These are phyloP conservation scores for Lepidonotus clava DNA, from an alignment of 2,888 invertebrate species.

Conservation along the genomic window DNA sequence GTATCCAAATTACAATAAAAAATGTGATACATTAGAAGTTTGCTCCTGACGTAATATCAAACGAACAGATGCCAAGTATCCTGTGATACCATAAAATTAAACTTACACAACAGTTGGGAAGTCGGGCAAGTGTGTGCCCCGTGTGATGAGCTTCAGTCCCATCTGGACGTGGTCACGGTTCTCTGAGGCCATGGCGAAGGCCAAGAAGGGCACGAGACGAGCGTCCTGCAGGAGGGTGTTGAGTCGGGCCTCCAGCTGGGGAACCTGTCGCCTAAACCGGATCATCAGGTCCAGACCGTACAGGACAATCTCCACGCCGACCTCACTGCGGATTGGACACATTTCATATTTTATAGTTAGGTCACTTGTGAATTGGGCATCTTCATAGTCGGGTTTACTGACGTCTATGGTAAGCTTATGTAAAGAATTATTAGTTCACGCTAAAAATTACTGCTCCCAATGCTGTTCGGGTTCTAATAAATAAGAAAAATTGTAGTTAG, in stretches of 20 bases:
- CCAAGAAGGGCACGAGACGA: conserved; percentile 79
- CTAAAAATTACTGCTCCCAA: no score
- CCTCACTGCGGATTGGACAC: conserved; percentile 69
- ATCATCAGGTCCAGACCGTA: conserved; percentile 71
- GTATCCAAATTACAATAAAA: no score
- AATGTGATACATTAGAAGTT: no score
- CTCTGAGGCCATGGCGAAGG: conserved; percentile 77
- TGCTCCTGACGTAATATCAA: no score
- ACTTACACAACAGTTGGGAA: conserved; percentile 77
- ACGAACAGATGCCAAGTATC: no score
- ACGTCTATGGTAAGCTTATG: no score
- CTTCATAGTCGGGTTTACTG: no score
- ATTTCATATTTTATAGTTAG: no score
- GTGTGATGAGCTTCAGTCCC: conserved; percentile 75
- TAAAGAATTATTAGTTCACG: no score
- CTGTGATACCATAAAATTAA: background rate
- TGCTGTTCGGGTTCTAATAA: no score
- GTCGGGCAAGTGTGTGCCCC: conserved; percentile 77
- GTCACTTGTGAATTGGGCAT: no score
- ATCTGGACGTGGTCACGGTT: conserved; percentile 76
- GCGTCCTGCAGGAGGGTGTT: conserved; percentile 76
- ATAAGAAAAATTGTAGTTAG: no score
- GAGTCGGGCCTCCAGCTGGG: conserved; percentile 72
- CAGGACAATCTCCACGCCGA: conserved; percentile 71
- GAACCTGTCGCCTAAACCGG: conserved; percentile 64